These are phyloP conservation scores for Abramis brama DNA, from an alignment of 2,113 vertebrate species.

Conservation along the genomic window DNA sequence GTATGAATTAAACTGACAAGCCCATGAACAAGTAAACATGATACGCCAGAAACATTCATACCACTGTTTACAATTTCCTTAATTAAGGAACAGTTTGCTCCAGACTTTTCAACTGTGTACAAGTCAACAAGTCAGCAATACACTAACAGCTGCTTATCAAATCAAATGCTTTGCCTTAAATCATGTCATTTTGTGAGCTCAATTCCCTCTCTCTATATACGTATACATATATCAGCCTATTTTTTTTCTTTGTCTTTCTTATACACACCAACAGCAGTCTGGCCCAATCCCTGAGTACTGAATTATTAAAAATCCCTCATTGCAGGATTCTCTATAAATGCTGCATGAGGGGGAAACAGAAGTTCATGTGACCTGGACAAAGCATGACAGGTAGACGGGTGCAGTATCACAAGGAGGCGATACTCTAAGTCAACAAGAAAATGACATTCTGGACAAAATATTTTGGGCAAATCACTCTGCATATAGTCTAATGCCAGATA, in stretches of 20 bases:
- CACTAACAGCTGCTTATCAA: slow-evolving; percentile 21
- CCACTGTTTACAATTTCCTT: slow-evolving; percentile 9
- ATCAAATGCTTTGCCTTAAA: slow-evolving; percentile 15
- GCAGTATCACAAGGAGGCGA: slow-evolving; percentile 83
- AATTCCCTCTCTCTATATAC: not conserved
- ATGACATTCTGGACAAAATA: not conserved
- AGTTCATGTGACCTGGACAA: slow-evolving; percentile 87
- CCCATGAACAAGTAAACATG: not conserved
- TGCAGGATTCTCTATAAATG: slow-evolving; percentile 49
- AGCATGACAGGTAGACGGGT: slow-evolving; percentile 79
- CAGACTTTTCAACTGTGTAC: not conserved
- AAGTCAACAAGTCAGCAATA: slow-evolving; percentile 16
- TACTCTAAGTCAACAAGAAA: slow-evolving; percentile 36
- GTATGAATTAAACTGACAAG: slow-evolving; percentile 13
- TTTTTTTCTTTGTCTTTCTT: slow-evolving; percentile 8
- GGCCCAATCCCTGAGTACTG: slow-evolving; percentile 28
- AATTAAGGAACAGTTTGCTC: slow-evolving; percentile 12
- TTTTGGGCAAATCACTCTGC: not conserved
- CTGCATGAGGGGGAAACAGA: slow-evolving; percentile 75
- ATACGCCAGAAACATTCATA: not conserved
- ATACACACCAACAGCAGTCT: slow-evolving; percentile 21
- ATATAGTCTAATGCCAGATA: not conserved
- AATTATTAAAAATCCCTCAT: slow-evolving; percentile 53
- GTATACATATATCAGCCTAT: not conserved
- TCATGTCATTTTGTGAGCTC: slow-evolving; percentile 6